Evolutionary conservation across 1,140 invertebrate species (phyloP).

Genomic region (Acyrthosiphon pisum): DNA sequence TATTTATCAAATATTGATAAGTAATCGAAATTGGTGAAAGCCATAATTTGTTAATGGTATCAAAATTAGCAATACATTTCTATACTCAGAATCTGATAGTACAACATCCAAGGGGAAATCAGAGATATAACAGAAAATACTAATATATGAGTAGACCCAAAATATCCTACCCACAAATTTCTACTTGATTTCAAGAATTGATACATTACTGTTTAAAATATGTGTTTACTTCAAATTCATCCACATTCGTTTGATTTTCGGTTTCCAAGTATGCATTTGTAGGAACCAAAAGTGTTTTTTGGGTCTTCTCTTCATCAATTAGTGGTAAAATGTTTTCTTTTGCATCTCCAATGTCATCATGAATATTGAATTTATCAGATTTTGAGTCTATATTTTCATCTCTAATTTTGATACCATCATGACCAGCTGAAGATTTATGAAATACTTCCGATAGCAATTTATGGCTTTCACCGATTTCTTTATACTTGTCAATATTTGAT

Average conservation of each 20-base stretch:
- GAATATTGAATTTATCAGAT: background rate
- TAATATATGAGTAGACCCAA: background rate
- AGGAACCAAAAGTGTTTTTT: no score
- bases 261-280: no score
- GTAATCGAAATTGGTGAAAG: background rate
- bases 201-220: no score
- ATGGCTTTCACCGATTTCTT: background rate
- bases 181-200: no score
- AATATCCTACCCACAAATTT: no score
- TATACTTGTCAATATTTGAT: background rate
- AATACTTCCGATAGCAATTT: background rate
- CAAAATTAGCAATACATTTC: background rate
- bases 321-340: background rate
- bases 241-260: no score
- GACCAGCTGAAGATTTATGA: background rate
- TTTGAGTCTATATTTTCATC: background rate
- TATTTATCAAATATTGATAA: no score
- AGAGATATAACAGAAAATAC: background rate
- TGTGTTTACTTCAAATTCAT: no score
- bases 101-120: background rate
- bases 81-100: background rate
- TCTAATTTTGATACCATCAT: background rate
- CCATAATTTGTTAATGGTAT: background rate
- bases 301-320: background rate
- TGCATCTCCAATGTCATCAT: background rate